Base-by-base conservation (phyloP, 2,113 vertebrate species). In the Bubo blakistoni region DNA sequence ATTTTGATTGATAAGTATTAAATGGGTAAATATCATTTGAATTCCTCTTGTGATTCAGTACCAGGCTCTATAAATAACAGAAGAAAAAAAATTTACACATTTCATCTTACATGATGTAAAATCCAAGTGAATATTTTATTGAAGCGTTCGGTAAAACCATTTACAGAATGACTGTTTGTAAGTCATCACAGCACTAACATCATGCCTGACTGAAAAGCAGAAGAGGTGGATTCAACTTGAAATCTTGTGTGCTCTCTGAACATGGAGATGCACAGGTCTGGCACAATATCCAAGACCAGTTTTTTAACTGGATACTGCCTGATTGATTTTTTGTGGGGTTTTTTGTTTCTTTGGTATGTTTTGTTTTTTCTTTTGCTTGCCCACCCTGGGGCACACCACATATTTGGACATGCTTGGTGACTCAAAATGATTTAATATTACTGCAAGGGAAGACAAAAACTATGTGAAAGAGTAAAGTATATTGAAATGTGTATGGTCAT, bases 321-420 rank as follows among this genome's bases (percentile, higher is more conserved):
- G 40, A 7, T 76, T 4, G 12, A 25, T 36, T 65, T 54, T 73
- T 25, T 67, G 30, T 49, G 27, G 13, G 4, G 7, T 13, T n/a
- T 72, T 67, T 90, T 65, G 32, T 32, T 47, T 77, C 61, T 34
- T 59, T 36, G 7, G 5, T n/a, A 49, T 10, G 20, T 47, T 57
- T 40, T 11, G 66, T 26, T 17, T 25, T 38, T 5, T 30, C 6
- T 34, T 62, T 74, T 54, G 5, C 52, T 72, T 76, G 6, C 6
- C 30, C 22, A 47, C 1, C 3, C 7, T 58, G 11, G 22, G 5
- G 1, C 3, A 4, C 2, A 7, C 6, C 6, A 2, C 61, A 15
- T 47, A 83, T 67, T 12, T 38, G 32, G 25, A 54, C 4, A 8
- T 1, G 8, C 27, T 46, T 81, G 5, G 4, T 61, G 9, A n/a